Base-by-base conservation (phyloP, 2,888 invertebrate genomes). In the Cyclophora albipunctata region DNA sequence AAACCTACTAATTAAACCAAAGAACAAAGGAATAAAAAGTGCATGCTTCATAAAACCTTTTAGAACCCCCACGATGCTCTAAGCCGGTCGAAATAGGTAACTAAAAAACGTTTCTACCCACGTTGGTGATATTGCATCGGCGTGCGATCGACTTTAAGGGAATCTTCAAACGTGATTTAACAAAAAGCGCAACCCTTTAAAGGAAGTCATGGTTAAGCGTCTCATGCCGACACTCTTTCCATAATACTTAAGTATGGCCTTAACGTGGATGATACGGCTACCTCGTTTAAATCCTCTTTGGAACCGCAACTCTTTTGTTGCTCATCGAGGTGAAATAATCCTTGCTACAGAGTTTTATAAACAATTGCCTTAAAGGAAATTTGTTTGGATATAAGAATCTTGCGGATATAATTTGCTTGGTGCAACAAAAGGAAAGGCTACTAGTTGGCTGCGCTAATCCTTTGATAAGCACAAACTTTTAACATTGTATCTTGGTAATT, bases 141-240 rank as follows among this genome's bases (percentile, higher is more conserved):
- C 69, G 72, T 68, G 76, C 77, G 73, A 82, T 80, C 76, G 74
- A 72, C 74, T 77, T 57, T 68, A 73, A 73, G 66, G 70, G 69
- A 71, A 64, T 67, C 75, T 73, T 72, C 72, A 79, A 78, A 67
- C 73, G 76, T 82, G 81, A 80, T 84, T 75, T 77, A 70, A 86
- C 78, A 87, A 84, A 85, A 87, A 86, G 78, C 73, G 78, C 85
- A 87, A 86, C 84, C 85, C 85, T 85, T 87, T 85, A 79, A 80
- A 75, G 76, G 76, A 78, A 84, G 81, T 85, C 84, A 82, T 78
- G 62, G 58, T 78, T 78, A 83, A 83, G 75, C 77, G 74, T 75
- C 78, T 84, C 81, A 84, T 69, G 71, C 75, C 75, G 78, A 75
- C 77, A 80, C 80, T 81, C 79, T 84, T 82, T 82, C 84, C 78